Base-by-base conservation (phyloP, 2,113 vertebrate species). In the Phylloscopus whistleri region DNA sequence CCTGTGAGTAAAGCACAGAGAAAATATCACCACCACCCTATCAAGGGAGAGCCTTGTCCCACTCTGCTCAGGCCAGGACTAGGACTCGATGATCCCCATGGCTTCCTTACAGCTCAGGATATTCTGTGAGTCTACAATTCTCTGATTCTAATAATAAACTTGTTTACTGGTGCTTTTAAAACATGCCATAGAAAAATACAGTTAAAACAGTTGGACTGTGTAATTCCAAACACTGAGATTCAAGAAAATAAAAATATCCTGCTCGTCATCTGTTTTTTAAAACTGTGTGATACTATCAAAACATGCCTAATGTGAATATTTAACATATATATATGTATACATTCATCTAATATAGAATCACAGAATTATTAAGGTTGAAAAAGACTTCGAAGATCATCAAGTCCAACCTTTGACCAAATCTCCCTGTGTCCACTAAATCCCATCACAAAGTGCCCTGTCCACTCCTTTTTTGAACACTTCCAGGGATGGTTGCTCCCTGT, bases 11-110 rank as follows among this genome's bases (percentile, higher is more conserved):
- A 89, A 69, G 14, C n/a, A 60, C 6, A 33, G 24, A 31, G 49
- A 39, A 63, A 79, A 56, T 39, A 24, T 24, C n/a, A 49, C 24
- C 35, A 58, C 10, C 10, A 58, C 16, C 13, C 26, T 3, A 3
- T 4, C 16, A 58, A 76, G 21, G 20, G 13, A 85, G 35, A 20
- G 26, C 19, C 16, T 49, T 76, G 16, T 59, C 16, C 70, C 4
- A 1, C 60, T 35, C 35, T 67, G 30, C 20, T 58, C 16, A 48
- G 37, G 39, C 23, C 37, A 46, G 33, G 46, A 33, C 33, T 39
- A 24, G 23, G n/a, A 30, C 11, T 30, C 0, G 0, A 6, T 11
- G 23, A 30, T 48, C 28, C 19, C 48, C 21, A 10, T n/a, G 28
- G 4, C 9, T 48, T 4, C 2, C 19, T 48, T 24, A 33, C 33